These are phyloP conservation scores for Pteria penguin DNA, from an alignment of 2,888 invertebrate genomes.

Conservation along the genomic window DNA sequence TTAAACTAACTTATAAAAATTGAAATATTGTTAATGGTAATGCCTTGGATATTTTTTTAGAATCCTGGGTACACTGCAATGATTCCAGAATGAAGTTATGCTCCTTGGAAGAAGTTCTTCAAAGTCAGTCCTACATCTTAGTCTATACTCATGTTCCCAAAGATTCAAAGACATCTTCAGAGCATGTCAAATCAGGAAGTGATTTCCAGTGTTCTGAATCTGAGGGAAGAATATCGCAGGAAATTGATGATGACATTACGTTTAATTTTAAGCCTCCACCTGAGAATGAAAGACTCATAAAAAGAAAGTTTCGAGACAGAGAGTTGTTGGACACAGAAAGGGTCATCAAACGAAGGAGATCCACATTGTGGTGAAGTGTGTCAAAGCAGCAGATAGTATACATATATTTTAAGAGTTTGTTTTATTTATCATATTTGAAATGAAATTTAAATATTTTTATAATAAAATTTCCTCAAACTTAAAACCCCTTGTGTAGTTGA, in stretches of 20 bases:
- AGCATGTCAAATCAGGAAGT: background rate
- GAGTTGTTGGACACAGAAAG: background rate
- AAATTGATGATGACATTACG: constrained; percentile 54
- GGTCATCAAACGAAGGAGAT: constrained; percentile 33
- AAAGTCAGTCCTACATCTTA: constrained; percentile 78
- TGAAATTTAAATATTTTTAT: too few relatives aligned
- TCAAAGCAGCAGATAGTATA: too few relatives aligned
- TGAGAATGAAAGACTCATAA: background rate
- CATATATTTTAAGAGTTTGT: too few relatives aligned
- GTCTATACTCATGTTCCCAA: constrained; percentile 54
- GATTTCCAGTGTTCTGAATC: background rate
- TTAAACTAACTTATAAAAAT: too few relatives aligned
- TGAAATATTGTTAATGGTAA: too few relatives aligned
- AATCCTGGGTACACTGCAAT: constrained; percentile 79
- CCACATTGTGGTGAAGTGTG: constrained; percentile 22
- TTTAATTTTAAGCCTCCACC: constrained; percentile 50
- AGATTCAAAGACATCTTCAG: background rate
- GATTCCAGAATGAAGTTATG: constrained; percentile 75
- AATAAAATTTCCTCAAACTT: too few relatives aligned
- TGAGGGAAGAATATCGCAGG: constrained; percentile 25
- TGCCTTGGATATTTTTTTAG: too few relatives aligned
- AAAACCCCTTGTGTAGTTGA: too few relatives aligned
- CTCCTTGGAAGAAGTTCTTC: constrained; percentile 71
- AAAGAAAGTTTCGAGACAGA: background rate
- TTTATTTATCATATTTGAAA: too few relatives aligned